Evolutionary conservation across 2,797 vertebrate species (phyloP).

Genomic region (Ptychadena robeensis): DNA sequence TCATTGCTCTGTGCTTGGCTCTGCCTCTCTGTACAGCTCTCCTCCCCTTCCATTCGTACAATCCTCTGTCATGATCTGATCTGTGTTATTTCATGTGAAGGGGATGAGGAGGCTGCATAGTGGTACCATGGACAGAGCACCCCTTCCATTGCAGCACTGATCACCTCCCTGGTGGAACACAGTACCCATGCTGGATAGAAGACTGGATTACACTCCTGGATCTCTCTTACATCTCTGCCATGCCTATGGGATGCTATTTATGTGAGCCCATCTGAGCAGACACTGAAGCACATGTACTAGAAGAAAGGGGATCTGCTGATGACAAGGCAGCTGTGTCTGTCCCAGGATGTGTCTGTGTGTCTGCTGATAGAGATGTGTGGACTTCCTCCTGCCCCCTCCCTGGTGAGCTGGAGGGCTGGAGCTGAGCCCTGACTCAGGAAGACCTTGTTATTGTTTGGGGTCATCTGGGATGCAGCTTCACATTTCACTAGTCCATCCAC

Average conservation of each 20-base stretch:
- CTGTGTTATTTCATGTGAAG: not conserved
- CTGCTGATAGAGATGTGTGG: not conserved
- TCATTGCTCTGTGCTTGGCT: slow-evolving; percentile 30
- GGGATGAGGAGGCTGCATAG: not conserved
- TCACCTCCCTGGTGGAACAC: not conserved
- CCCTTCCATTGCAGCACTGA: not conserved
- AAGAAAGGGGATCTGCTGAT: not conserved
- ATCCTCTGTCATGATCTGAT: not conserved
- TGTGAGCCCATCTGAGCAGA: not conserved
- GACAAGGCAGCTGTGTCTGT: not conserved
- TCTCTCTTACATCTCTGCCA: not conserved
- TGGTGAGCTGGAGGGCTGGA: not conserved
- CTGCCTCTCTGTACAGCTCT: slow-evolving; percentile 17
- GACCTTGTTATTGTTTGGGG: not conserved
- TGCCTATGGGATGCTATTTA: not conserved
- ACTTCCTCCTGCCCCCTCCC: not conserved
- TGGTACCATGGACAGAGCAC: slow-evolving; percentile 35
- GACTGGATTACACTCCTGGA: not conserved
- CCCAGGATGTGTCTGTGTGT: not conserved
- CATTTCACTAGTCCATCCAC: not conserved
- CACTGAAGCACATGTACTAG: not conserved
- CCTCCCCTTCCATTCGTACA: slow-evolving; percentile 5
- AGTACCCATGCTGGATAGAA: not conserved
- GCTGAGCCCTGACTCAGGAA: not conserved
- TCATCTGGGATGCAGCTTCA: not conserved